Base-by-base conservation (phyloP, 1,140 invertebrate genomes). In the Drosophila seguyi region DNA sequence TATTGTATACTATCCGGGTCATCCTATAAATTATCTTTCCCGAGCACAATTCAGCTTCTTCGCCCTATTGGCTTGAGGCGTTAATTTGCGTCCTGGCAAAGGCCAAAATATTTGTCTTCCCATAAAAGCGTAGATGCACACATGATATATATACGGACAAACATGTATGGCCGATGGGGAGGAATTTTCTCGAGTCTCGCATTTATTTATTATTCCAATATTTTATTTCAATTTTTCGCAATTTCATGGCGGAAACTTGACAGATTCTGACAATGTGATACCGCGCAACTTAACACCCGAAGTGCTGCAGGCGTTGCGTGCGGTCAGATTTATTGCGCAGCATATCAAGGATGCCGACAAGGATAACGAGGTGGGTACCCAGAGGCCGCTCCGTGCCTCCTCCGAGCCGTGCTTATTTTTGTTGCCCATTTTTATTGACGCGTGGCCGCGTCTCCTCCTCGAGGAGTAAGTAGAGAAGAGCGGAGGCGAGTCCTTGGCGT, bases 331-430 rank as follows among this genome's bases (percentile, higher is more conserved):
- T 94, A 99, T 99, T 91, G 98, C 98, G 22, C 98, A 99, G 93
- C 98, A 99, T 93, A 98, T 99, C 81, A 98, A 98, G 93, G 96
- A 98, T 92, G 97, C 97, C 47, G 98, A 99, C 92, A 97, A 97
- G 93, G 97, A 98, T 93, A 97, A 97, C 90, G 97, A 98, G 95
- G 98, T 98, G 94, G 94, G 93, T 86, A 75, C 62, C 59, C 65
- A 45, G 42, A 34, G 50, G 50, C 50, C 31, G 53, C 55, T 57
- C 31, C 38, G 34, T 36, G 34, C 34, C 34, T 36, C 34, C 25
- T 48, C 48, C 36, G 36, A 14, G 53, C 29, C 38, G 13, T 56
- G 39, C 59, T 47, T 68, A 50, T 60, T 65, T 69, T 42, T 65
- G 62, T 84, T 79, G 79, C 84, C 79, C 75, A 80, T 66, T 87